A percentile compares a stretch with the other conserved stretches of the same genome.
Evolutionary conservation across 2,797 vertebrate species (phyloP).

Genomic region (Emydoidea blandingii): DNA sequence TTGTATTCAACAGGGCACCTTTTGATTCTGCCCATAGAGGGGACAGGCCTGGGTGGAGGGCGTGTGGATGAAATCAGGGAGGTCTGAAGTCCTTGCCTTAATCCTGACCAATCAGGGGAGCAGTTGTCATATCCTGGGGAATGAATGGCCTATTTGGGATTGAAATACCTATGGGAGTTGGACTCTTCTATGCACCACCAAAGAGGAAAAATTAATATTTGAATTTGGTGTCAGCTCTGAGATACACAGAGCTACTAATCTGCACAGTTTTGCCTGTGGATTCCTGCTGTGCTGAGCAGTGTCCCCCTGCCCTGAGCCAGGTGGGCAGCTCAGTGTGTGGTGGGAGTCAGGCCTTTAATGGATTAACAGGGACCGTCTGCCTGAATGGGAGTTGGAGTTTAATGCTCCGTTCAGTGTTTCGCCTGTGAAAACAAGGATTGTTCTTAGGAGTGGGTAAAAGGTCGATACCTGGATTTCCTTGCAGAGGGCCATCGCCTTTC

Average conservation of each 20-base stretch:
- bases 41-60: not conserved
- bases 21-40: not conserved
- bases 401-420: not conserved
- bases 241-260: not conserved
- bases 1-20: not conserved
- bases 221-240: not conserved
- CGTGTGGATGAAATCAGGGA: not conserved
- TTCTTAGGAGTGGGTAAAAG: not conserved
- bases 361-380: not conserved
- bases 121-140: not conserved
- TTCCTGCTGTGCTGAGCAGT: not conserved
- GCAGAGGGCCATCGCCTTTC: not conserved
- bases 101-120: not conserved
- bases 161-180: not conserved
- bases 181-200: not conserved
- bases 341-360: not conserved
- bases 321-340: not conserved
- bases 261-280: not conserved
- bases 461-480: not conserved
- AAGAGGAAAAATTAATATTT: not conserved
- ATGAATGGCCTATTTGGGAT: not conserved
- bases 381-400: not conserved
- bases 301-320: not conserved
- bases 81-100: not conserved
- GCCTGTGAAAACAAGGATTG: conserved; percentile 29